Evolutionary conservation across 1,140 invertebrate species (phyloP).

Genomic region (Carposina sasakii): DNA sequence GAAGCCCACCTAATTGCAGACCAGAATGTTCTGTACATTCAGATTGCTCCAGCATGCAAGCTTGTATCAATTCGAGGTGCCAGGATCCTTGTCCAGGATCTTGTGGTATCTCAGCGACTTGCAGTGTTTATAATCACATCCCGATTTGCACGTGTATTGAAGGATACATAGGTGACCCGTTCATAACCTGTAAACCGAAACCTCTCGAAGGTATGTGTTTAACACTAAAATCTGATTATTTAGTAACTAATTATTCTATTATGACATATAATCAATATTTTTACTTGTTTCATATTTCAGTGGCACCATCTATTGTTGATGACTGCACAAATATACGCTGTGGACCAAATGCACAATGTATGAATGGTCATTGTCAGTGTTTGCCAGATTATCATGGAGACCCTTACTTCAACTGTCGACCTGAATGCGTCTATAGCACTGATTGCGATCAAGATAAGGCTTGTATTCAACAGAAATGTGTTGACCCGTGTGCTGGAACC

Average conservation of each 20-base stretch:
- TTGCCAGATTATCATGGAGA: constrained; percentile 77
- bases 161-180: constrained; percentile 82
- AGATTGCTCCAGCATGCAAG: constrained; percentile 76
- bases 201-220: constrained; percentile 72
- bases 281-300: constrained; percentile 56
- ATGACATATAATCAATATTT: constrained; percentile 2
- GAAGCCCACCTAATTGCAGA: constrained; percentile 80
- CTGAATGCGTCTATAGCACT: constrained; percentile 87
- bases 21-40: constrained; percentile 80
- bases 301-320: constrained; percentile 66
- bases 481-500: constrained; percentile 82
- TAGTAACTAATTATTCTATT: constrained; percentile 6
- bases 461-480: constrained; percentile 83
- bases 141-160: constrained; percentile 78
- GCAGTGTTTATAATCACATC: constrained; percentile 77
- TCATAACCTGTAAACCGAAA: constrained; percentile 75
- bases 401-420: constrained; percentile 81
- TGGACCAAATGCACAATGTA: constrained; percentile 84
- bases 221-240: constrained; percentile 5
- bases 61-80: constrained; percentile 80
- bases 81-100: constrained; percentile 82
- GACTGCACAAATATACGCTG: constrained; percentile 79
- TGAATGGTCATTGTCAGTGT: constrained; percentile 77
- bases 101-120: constrained; percentile 78
- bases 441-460: constrained; percentile 83